phyloP scores from a whole-genome alignment of 2,113 vertebrate species.

The Pycnonotus jocosus region DNA sequence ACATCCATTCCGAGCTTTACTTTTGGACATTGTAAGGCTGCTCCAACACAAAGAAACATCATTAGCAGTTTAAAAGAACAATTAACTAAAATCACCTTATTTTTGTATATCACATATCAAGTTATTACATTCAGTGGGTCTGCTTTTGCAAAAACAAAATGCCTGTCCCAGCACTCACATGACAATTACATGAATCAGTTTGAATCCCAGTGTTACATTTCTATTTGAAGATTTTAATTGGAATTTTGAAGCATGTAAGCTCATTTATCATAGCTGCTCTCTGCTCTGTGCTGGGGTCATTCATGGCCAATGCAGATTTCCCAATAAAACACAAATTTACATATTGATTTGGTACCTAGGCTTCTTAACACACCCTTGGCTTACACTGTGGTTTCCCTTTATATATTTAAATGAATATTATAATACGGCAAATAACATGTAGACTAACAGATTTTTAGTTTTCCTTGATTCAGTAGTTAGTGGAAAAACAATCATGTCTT shows the following conservation, averaged over 20 bases:
- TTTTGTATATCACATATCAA: not conserved
- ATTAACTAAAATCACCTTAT: not conserved
- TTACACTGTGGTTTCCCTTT: not conserved
- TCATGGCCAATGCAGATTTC: not conserved
- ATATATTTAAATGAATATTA: not conserved
- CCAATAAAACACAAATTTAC: slow-evolving; percentile 3
- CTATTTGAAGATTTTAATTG: not conserved
- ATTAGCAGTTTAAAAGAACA: not conserved
- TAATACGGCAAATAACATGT: not conserved
- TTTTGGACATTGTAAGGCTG: not conserved
- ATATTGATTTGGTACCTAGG: slow-evolving; percentile 6
- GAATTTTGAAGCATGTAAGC: not conserved
- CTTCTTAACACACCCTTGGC: not conserved
- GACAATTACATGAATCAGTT: not conserved
- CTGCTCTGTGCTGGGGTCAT: slow-evolving; percentile 12
- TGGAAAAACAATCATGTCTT: not conserved
- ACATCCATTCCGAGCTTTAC: not conserved
- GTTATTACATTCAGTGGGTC: not conserved
- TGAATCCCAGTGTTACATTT: not conserved
- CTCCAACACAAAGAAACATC: not conserved
- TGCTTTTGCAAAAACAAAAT: not conserved
- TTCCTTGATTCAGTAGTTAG: not conserved
- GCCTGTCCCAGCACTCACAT: not conserved
- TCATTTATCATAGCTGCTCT: slow-evolving; percentile 20
- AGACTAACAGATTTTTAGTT: not conserved